Evolutionary conservation across 2,797 vertebrate species (phyloP).

Genomic region (Cetoscarus ocellatus): DNA sequence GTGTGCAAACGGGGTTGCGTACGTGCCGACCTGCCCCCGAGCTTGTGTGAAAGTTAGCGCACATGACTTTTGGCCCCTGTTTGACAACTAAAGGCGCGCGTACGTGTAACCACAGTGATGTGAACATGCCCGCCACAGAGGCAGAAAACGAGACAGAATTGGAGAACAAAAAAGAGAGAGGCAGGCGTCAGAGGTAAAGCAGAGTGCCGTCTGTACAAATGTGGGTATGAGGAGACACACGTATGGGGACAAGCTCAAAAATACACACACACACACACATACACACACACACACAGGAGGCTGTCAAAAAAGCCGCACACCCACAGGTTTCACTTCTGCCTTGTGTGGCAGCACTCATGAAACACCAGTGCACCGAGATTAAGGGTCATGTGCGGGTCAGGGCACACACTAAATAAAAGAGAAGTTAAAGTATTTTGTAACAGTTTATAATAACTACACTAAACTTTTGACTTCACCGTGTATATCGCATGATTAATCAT

Average conservation of each 20-base stretch:
- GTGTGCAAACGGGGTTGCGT: constrained; percentile 65
- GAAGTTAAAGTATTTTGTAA: too few relatives aligned
- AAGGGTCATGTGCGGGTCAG: constrained; percentile 83
- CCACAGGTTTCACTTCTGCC: constrained; percentile 88
- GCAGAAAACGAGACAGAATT: constrained; percentile 75
- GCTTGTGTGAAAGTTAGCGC: constrained; percentile 47
- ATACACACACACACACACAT: constrained; percentile 53
- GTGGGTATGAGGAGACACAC: constrained; percentile 70
- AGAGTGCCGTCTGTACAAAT: constrained; percentile 63
- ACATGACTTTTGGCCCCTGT: constrained; percentile 55
- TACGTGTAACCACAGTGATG: constrained; percentile 70
- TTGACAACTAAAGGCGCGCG: constrained; percentile 46
- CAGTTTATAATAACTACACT: too few relatives aligned
- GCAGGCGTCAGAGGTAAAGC: constrained; percentile 77
- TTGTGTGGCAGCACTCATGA: constrained; percentile 83
- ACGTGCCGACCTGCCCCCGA: constrained; percentile 79
- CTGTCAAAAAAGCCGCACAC: constrained; percentile 77
- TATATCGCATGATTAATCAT: too few relatives aligned
- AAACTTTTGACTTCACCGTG: too few relatives aligned
- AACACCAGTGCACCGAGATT: constrained; percentile 76
- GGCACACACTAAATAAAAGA: constrained; percentile 27
- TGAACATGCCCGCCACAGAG: constrained; percentile 76
- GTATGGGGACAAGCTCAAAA: constrained; percentile 60
- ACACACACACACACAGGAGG: constrained; percentile 80
- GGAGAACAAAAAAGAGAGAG: constrained; percentile 70